These are phyloP conservation scores for Vanacampus margaritifer DNA, from an alignment of 2,113 vertebrate species.

Conservation along the genomic window DNA sequence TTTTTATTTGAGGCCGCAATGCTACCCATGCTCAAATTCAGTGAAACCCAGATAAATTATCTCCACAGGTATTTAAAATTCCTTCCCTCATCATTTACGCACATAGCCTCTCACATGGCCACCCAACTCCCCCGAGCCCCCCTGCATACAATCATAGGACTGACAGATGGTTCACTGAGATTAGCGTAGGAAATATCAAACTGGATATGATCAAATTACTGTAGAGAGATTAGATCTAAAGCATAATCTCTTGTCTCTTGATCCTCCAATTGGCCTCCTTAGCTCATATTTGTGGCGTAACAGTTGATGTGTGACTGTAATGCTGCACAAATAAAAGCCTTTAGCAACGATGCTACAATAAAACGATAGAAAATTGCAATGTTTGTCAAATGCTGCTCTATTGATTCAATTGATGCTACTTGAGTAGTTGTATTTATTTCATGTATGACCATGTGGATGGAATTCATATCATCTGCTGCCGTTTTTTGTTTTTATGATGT, in stretches of 20 bases:
- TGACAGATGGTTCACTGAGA: constrained; percentile 68
- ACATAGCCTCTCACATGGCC: constrained; percentile 7
- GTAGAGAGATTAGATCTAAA: constrained; percentile 58
- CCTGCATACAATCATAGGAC: constrained; percentile 28
- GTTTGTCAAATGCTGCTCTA: not conserved
- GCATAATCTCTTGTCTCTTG: constrained; percentile 47
- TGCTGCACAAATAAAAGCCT: constrained; percentile 10
- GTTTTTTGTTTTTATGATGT: too few relatives aligned
- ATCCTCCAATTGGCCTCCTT: constrained; percentile 45
- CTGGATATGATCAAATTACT: constrained; percentile 61
- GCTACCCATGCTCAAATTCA: constrained; percentile 12
- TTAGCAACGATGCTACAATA: not conserved
- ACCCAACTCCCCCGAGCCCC: not conserved
- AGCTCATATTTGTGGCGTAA: constrained; percentile 34
- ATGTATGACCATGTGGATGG: too few relatives aligned
- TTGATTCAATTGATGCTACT: not conserved
- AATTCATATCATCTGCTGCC: not conserved
- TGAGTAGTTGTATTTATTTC: not conserved
- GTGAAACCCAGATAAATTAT: constrained; percentile 21
- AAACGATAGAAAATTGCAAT: not conserved
- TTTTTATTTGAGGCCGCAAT: not conserved
- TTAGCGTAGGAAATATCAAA: constrained; percentile 68
- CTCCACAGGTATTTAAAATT: constrained; percentile 16
- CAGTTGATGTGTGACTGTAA: constrained; percentile 24
- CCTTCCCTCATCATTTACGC: constrained; percentile 12